Percentiles rank a stretch among this genome's conserved stretches.
phyloP scores from a whole-genome alignment of 1,140 invertebrate genomes.

The Carposina sasakii region DNA sequence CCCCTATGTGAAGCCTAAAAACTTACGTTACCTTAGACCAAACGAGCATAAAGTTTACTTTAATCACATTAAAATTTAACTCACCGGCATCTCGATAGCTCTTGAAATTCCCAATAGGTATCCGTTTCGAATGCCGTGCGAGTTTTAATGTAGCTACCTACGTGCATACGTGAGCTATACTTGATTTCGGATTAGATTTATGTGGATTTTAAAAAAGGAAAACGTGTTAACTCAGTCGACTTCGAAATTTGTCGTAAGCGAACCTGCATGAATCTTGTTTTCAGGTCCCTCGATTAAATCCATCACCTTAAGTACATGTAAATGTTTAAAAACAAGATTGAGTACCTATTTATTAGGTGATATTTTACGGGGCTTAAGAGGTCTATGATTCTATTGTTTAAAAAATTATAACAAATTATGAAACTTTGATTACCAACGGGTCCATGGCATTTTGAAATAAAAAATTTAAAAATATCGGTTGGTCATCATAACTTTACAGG shows the following conservation, averaged over 20 bases:
- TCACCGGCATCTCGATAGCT: constrained; percentile 2
- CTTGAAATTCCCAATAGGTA: constrained; percentile 15
- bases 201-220: not conserved
- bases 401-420: no score
- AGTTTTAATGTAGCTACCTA: not conserved
- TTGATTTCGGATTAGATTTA: not conserved
- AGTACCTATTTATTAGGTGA: no score
- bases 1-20: not conserved
- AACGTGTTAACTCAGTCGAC: not conserved
- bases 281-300: not conserved
- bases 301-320: no score
- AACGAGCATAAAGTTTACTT: constrained; percentile 5
- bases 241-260: not conserved
- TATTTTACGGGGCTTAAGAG: no score
- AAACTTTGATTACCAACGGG: no score
- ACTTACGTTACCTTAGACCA: not conserved
- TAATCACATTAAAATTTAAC: constrained; percentile 25
- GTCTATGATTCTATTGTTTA: no score
- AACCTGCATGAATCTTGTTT: not conserved
- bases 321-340: no score
- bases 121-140: no score
- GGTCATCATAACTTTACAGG: no score
- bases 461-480: no score
- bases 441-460: no score
- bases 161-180: not conserved